phyloP scores from a whole-genome alignment of 2,888 invertebrate species.

The Spatulosminthurus flaviceps region DNA sequence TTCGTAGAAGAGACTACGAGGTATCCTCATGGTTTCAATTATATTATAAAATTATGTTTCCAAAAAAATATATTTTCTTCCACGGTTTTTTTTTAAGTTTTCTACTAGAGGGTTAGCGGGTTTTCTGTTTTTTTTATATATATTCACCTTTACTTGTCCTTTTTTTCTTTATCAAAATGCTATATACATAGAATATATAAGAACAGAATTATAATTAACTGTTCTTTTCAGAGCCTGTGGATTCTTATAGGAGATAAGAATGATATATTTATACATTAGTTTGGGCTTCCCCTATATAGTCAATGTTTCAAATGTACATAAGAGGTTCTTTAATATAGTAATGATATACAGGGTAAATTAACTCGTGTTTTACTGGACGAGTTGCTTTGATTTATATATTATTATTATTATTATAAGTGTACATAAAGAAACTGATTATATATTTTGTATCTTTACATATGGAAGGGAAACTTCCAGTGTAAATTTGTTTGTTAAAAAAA shows the following conservation, averaged over 20 bases:
- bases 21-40: slow-evolving; percentile 69
- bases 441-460: neutral
- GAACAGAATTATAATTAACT: neutral
- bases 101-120: neutral
- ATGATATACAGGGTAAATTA: neutral
- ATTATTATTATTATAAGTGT: neutral
- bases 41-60: slow-evolving; percentile 13
- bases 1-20: slow-evolving; percentile 99
- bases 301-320: no score
- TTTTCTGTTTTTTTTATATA: slow-evolving; percentile 28
- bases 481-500: neutral
- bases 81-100: neutral
- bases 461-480: neutral
- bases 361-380: slow-evolving; percentile 38
- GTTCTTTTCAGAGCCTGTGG: no score
- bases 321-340: neutral
- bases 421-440: neutral
- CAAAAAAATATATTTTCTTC: no score
- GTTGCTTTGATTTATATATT: slow-evolving; percentile 18
- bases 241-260: no score
- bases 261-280: no score
- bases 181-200: no score
- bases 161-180: neutral
- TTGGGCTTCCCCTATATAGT: no score
- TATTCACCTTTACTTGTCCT: neutral